Conservation (phyloP, 2,797 vertebrate genomes). For the Alectoris magna region DNA sequence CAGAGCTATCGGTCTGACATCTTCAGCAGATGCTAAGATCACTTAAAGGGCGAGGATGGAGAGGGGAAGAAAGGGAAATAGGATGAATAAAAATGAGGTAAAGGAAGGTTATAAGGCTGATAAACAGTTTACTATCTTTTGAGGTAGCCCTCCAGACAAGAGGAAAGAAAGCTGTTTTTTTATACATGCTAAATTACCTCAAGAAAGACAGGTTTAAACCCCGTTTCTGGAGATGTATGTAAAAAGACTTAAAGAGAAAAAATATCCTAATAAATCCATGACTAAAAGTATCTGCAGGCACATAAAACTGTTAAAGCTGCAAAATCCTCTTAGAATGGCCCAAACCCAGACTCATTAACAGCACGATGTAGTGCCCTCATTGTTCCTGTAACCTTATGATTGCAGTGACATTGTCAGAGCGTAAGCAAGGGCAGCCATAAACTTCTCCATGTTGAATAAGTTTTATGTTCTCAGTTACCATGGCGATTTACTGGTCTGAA, state of each 20-base stretch:
- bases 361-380: neutral
- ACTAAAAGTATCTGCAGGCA: constrained; percentile 42
- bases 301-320: constrained; percentile 54
- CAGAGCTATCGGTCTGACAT: constrained; percentile 4
- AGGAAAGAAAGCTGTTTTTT: constrained; percentile 1
- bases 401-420: constrained; percentile 8
- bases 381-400: constrained; percentile 38
- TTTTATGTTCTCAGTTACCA: neutral
- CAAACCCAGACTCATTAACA: neutral
- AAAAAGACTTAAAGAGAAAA: constrained; percentile 43
- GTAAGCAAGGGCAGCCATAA: neutral
- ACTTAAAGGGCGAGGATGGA: neutral
- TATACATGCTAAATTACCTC: neutral
- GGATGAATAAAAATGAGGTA: constrained; percentile 10
- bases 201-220: constrained; percentile 34
- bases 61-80: neutral
- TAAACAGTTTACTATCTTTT: neutral
- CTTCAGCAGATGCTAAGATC: constrained; percentile 4
- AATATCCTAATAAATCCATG: constrained; percentile 43
- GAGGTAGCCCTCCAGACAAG: neutral
- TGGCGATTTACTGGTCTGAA: constrained; percentile 2
- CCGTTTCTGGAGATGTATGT: constrained; percentile 13
- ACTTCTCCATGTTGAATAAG: neutral
- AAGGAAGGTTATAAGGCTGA: constrained; percentile 7
- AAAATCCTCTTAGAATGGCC: constrained; percentile 38